phyloP scores from a whole-genome alignment of 2,113 vertebrate genomes.

The Plecotus auritus region DNA sequence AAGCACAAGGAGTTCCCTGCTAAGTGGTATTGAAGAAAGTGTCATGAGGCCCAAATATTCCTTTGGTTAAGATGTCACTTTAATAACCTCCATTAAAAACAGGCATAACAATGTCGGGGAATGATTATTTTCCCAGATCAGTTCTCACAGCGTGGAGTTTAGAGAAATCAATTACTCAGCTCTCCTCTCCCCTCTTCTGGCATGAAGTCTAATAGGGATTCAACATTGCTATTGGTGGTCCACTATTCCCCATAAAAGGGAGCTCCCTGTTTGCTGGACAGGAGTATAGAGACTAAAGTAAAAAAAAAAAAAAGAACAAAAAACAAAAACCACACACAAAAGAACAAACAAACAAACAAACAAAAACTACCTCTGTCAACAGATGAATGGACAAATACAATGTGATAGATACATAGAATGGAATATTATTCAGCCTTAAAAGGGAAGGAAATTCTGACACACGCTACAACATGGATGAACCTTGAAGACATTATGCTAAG shows the following conservation, averaged over 20 bases:
- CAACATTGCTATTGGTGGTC: neutral
- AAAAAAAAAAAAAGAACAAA: too few species aligned
- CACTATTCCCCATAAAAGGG: neutral
- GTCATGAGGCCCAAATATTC: neutral
- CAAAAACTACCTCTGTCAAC: neutral
- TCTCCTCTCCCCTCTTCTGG: neutral
- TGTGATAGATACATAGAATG: neutral
- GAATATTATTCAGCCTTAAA: neutral
- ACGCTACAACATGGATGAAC: neutral
- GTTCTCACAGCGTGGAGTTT: neutral
- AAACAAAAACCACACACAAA: too few species aligned
- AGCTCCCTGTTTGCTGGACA: neutral
- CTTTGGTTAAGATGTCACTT: neutral
- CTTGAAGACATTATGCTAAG: neutral
- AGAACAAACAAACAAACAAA: too few species aligned
- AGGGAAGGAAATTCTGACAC: neutral
- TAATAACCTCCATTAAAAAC: neutral
- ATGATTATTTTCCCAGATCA: neutral
- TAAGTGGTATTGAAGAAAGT: neutral
- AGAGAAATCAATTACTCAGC: neutral
- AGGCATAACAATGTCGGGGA: neutral
- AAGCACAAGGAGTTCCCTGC: neutral
- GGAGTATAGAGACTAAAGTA: neutral
- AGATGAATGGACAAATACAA: neutral
- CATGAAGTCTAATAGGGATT: neutral